Base-by-base conservation (phyloP, 1,140 invertebrate genomes). In the Platyura marginata region DNA sequence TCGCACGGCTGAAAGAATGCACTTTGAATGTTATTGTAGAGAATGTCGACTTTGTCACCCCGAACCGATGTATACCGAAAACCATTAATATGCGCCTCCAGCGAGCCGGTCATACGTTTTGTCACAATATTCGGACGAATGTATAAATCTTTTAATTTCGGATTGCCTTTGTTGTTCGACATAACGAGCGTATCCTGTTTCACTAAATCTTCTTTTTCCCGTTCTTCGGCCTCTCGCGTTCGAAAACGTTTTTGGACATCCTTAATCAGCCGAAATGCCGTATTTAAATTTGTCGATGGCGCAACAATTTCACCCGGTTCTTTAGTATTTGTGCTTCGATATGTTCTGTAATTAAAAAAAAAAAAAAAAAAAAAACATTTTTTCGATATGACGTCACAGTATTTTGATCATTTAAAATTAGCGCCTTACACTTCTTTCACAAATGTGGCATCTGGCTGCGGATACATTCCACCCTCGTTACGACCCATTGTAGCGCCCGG, bases 1-100 rank as follows among this genome's bases (percentile, higher is more conserved):
- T 98, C 95, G 63, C 95, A 98, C 0, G 96, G 95, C 69, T 98
- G 95, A 65, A 97, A 99, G 66, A 98, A 96, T 5, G 96, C 94
- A 63, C 98, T 94, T 59, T 97, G 96, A 47, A 99, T 98, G 62
- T 99, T 99, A 67, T 98, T 98, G 57, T 98, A 99, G 16, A 99
- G 66, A 51, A 99, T 96, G 57, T 99, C 96, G 1, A 99, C 93
- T 74, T 98, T 98, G 55, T 98, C 95, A 9, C 95, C 94, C 51
- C 94, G 74, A 2, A 98, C 87, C 2, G 93, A 97, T 2, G 92
- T 98, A 55, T 98, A 99, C 18, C 95, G 79, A 56, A 98, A 98
- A 40, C 94, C 96, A 64, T 99, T 99, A 0, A 79, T 75, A 53
- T 99, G 96, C 1, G 95, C 92, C 65, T 98, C 94, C 43, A 98